Percentiles rank a stretch among this genome's conserved stretches.
Conservation (phyloP, 2,113 vertebrate genomes). For the Anoplopoma fimbria region DNA sequence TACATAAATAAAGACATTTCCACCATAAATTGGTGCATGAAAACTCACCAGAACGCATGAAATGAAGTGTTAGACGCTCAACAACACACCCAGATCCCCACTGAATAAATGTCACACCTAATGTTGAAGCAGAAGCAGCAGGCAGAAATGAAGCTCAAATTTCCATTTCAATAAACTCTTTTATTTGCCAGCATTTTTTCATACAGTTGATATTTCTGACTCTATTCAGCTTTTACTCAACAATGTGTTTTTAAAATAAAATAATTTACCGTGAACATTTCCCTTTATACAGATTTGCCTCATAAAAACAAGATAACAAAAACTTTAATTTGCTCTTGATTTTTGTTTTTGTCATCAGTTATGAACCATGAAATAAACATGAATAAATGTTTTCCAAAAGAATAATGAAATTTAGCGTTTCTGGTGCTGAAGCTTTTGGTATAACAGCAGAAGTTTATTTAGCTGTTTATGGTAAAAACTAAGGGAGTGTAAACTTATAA, state of each 20-base stretch:
- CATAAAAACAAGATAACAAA: constrained; percentile 15
- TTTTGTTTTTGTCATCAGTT: constrained; percentile 4
- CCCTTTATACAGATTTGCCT: constrained; percentile 9
- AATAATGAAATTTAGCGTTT: no score
- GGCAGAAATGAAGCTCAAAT: constrained; percentile 42
- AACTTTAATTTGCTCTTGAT: constrained; percentile 2
- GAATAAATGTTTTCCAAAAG: no score
- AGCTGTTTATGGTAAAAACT: constrained; percentile 15
- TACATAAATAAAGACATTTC: not conserved
- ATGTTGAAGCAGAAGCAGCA: not conserved
- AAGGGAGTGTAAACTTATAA: not conserved
- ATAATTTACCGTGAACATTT: constrained; percentile 15
- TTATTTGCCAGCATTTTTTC: constrained; percentile 61
- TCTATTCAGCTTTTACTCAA: constrained; percentile 15
- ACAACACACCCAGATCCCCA: not conserved
- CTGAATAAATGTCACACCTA: not conserved
- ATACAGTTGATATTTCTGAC: constrained; percentile 47
- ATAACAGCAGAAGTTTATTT: not conserved
- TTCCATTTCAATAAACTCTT: constrained; percentile 50
- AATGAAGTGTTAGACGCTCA: not conserved
- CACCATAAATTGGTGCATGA: not conserved
- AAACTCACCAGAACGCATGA: not conserved
- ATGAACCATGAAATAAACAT: no score
- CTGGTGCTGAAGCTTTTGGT: constrained; percentile 12
- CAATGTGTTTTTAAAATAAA: constrained; percentile 37